phyloP scores from a whole-genome alignment of 92 coral and sea anemone species.

The Ricordea florida region DNA sequence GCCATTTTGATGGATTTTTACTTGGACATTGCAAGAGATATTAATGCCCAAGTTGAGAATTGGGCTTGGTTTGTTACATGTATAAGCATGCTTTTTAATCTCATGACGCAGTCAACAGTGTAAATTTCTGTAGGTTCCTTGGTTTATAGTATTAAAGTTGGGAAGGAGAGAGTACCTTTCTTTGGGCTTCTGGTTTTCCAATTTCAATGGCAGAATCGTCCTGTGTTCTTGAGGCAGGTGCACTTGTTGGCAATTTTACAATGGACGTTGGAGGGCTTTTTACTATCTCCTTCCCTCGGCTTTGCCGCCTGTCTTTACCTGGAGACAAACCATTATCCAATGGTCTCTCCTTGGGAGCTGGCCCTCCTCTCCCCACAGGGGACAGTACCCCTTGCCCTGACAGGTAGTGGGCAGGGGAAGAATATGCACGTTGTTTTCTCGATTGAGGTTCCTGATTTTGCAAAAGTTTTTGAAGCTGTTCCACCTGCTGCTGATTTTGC shows the following conservation, averaged over 20 bases:
- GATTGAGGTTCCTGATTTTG: constrained; percentile 26
- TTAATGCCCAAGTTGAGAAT: too few relatives aligned
- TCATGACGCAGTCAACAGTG: too few relatives aligned
- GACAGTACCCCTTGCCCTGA: not conserved
- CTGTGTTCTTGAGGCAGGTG: constrained; percentile 18
- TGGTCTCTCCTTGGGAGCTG: not conserved
- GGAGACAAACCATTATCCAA: constrained; percentile 23
- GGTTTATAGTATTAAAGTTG: not conserved
- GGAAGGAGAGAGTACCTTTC: constrained; percentile 52
- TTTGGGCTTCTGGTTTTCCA: constrained; percentile 54
- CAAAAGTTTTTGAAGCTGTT: constrained; percentile 55
- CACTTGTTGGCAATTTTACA: not conserved
- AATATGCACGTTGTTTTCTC: constrained; percentile 64
- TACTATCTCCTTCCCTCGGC: not conserved
- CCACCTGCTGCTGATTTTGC: constrained; percentile 56
- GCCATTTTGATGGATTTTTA: too few relatives aligned
- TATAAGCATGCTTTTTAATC: too few relatives aligned
- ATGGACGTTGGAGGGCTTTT: constrained; percentile 17
- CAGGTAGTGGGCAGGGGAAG: constrained; percentile 61
- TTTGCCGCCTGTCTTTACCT: not conserved
- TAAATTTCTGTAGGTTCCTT: not conserved
- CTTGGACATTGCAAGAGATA: too few relatives aligned
- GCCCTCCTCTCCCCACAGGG: constrained; percentile 10
- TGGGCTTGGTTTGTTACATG: too few relatives aligned
- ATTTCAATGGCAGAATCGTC: constrained; percentile 39